A percentile compares a stretch with the other conserved stretches of the same genome.
Conservation (phyloP, 2,113 vertebrate species). For the Falco punctatus region DNA sequence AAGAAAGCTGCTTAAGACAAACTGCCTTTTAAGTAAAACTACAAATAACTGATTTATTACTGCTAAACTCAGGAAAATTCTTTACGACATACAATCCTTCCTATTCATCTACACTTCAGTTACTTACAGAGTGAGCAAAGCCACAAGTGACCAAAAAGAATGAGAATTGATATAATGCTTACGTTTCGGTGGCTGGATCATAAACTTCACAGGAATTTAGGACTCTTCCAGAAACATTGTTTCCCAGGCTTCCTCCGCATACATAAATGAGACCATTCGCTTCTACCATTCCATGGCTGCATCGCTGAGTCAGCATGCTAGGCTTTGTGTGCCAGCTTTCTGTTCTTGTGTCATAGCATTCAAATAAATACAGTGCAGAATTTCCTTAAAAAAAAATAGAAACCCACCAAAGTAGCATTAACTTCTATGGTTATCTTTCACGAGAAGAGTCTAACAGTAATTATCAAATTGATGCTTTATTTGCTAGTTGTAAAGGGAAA, state of each 20-base stretch:
- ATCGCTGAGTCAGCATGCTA: slow-evolving; percentile 94
- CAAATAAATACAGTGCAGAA: slow-evolving; percentile 92
- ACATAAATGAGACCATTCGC: slow-evolving; percentile 94
- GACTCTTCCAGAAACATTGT: slow-evolving; percentile 93
- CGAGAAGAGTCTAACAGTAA: slow-evolving; percentile 29
- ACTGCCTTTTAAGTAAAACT: not conserved
- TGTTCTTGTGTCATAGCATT: slow-evolving; percentile 95
- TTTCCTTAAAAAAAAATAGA: slow-evolving; percentile 82
- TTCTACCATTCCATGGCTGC: slow-evolving; percentile 95
- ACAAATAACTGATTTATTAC: not conserved
- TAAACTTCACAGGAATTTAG: slow-evolving; percentile 96
- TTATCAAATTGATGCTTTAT: not conserved
- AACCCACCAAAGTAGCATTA: slow-evolving; percentile 60
- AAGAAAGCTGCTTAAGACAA: not conserved
- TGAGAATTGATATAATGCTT: slow-evolving; percentile 48
- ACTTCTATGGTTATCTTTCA: not conserved
- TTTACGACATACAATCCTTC: not conserved
- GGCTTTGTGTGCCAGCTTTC: slow-evolving; percentile 95
- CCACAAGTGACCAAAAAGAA: not conserved
- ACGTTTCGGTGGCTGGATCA: slow-evolving; percentile 93
- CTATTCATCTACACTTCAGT: not conserved
- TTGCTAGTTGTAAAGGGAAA: slow-evolving; percentile 9
- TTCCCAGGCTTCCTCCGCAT: slow-evolving; percentile 94
- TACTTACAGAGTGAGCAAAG: not conserved
- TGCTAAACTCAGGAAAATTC: not conserved